phyloP scores from a whole-genome alignment of 1,140 invertebrate species.

The Temnothorax nylanderi region DNA sequence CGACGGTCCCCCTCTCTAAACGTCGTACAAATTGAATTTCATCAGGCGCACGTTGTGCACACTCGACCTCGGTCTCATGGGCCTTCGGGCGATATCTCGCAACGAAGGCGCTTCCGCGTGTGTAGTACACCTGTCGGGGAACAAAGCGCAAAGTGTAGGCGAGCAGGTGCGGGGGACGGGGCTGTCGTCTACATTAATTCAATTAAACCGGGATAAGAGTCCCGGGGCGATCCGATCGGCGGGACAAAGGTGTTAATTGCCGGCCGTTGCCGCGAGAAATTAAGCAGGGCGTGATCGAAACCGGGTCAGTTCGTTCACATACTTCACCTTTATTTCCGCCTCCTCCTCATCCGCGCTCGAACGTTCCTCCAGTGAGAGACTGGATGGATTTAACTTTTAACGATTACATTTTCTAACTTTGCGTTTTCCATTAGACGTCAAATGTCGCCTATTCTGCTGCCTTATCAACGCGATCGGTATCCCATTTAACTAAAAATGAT shows the following conservation, averaged over 20 bases:
- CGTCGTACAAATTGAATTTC: conserved; percentile 35
- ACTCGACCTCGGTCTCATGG: not conserved
- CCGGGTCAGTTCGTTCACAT: not conserved
- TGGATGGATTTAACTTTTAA: conserved; percentile 4
- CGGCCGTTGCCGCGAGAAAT: conserved; percentile 32
- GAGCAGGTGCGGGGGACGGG: not conserved
- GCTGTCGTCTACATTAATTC: not conserved
- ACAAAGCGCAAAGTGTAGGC: not conserved
- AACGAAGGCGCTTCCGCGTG: not conserved
- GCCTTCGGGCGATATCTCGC: conserved; percentile 10
- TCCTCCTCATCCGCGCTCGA: not conserved
- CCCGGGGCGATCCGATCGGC: not conserved
- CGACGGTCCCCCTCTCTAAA: not conserved
- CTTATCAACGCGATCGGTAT: not conserved
- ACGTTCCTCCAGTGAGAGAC: not conserved
- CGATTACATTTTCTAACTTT: not conserved
- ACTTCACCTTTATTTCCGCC: not conserved
- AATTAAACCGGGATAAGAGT: conserved; percentile 17
- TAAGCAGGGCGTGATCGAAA: conserved; percentile 13
- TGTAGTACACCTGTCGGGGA: not conserved
- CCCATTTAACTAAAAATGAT: not conserved
- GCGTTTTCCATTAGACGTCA: not conserved
- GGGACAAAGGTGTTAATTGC: conserved; percentile 49
- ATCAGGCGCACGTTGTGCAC: not conserved
- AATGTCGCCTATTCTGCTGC: not conserved